Conservation (phyloP, 2,797 vertebrate genomes). For the Picus viridis region DNA sequence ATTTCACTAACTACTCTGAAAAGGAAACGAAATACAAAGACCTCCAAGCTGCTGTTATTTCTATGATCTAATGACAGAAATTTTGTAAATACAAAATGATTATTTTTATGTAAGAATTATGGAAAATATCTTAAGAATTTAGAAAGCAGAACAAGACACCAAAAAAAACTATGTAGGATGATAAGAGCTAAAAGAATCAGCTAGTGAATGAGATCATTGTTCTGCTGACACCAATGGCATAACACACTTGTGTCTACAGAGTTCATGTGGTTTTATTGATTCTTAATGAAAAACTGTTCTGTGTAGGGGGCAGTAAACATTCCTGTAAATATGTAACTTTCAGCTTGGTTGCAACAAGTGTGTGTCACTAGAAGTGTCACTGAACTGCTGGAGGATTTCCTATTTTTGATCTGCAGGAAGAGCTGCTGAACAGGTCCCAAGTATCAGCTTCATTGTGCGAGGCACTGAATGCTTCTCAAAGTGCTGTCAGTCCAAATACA, state of each 20-base stretch:
- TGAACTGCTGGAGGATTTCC: not conserved
- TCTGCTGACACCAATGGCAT: not conserved
- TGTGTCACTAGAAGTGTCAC: not conserved
- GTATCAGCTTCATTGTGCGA: fast-evolving
- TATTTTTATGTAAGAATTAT: not conserved
- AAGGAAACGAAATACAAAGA: not conserved
- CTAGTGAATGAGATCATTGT: not conserved
- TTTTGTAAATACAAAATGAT: not conserved
- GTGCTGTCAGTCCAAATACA: not conserved
- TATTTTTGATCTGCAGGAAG: not conserved
- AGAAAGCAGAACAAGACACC: not conserved
- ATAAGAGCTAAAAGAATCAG: not conserved
- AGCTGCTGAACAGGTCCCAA: not conserved
- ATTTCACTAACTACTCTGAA: not conserved
- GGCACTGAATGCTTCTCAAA: not conserved
- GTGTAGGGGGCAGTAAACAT: not conserved
- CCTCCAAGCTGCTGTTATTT: not conserved
- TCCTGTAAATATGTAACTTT: not conserved
- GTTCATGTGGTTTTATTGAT: not conserved
- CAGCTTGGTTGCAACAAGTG: not conserved
- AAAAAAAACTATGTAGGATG: not conserved
- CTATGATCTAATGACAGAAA: not conserved
- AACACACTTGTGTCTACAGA: not conserved
- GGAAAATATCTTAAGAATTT: not conserved
- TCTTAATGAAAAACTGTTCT: not conserved